A percentile compares a stretch with the other conserved stretches of the same genome.
phyloP scores from a whole-genome alignment of 2,113 vertebrate genomes.

The Tenrec ecaudatus region DNA sequence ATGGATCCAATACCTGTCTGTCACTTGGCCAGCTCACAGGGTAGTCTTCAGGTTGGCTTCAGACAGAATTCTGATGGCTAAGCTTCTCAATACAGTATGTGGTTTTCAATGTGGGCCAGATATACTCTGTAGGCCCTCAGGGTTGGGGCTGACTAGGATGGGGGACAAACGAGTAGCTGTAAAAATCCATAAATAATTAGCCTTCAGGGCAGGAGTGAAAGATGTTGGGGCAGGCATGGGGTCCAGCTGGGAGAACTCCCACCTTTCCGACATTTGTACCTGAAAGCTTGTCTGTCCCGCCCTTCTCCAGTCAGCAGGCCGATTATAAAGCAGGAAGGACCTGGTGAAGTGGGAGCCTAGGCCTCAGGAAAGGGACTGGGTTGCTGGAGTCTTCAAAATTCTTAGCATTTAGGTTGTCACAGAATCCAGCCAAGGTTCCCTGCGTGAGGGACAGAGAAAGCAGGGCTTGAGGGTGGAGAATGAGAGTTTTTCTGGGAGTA shows the following conservation, averaged over 20 bases:
- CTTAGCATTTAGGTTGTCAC: neutral
- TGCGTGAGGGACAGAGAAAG: neutral
- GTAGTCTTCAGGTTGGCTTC: neutral
- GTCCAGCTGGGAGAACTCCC: neutral
- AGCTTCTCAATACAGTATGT: neutral
- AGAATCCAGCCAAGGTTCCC: neutral
- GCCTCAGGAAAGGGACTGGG: too few relatives aligned
- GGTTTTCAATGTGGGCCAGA: neutral
- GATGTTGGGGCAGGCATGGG: neutral
- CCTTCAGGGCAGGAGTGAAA: neutral
- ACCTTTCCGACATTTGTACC: neutral
- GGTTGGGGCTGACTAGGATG: neutral
- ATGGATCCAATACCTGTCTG: neutral
- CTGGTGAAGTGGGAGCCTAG: neutral
- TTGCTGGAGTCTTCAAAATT: neutral
- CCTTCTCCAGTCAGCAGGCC: neutral
- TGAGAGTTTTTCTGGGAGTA: neutral
- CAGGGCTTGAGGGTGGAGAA: neutral
- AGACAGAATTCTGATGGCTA: neutral
- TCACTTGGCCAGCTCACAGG: conserved; percentile 23
- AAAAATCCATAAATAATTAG: conserved; percentile 33
- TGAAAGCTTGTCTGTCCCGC: neutral
- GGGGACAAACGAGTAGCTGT: neutral
- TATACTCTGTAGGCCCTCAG: neutral
- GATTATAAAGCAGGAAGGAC: neutral